A percentile compares a stretch with the other conserved stretches of the same genome.
Evolutionary conservation across 1,140 invertebrate species (phyloP).

Genomic region (Megathymus violae): DNA sequence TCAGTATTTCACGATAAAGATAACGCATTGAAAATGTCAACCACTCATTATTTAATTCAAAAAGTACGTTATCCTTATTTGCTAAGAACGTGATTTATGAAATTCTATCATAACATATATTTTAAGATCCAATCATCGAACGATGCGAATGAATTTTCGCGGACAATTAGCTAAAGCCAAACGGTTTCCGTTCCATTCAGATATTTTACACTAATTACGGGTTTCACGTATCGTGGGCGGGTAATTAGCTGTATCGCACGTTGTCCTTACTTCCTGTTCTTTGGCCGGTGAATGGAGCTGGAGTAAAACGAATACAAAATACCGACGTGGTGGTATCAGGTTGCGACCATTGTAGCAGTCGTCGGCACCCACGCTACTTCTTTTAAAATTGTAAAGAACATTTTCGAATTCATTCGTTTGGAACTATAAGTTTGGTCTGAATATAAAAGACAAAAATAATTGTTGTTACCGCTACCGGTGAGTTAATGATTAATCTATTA

Average conservation of each 20-base stretch:
- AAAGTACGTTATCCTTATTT: too few species aligned
- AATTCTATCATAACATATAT: too few species aligned
- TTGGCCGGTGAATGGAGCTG: conserved; percentile 62
- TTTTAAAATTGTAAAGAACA: conserved; percentile 19
- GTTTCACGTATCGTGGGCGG: conserved; percentile 77
- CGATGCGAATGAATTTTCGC: too few species aligned
- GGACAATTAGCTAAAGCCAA: conserved; percentile 28
- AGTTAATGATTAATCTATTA: too few species aligned
- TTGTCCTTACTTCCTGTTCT: conserved; percentile 78
- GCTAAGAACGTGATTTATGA: too few species aligned
- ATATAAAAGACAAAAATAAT: background rate
- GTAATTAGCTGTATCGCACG: conserved; percentile 76
- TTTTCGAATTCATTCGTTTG: conserved; percentile 12
- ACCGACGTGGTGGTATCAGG: conserved; percentile 67
- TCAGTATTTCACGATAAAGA: too few species aligned
- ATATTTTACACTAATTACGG: conserved; percentile 79
- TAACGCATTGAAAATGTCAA: too few species aligned
- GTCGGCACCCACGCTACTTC: conserved; percentile 59
- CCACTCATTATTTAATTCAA: too few species aligned
- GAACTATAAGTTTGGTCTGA: background rate
- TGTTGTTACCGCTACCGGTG: too few species aligned
- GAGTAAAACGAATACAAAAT: conserved; percentile 55
- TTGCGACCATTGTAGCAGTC: conserved; percentile 64
- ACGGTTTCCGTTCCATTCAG: conserved; percentile 60
- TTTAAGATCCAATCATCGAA: too few species aligned